Base-by-base conservation (phyloP, 2,113 vertebrate species). In the Colius striatus region DNA sequence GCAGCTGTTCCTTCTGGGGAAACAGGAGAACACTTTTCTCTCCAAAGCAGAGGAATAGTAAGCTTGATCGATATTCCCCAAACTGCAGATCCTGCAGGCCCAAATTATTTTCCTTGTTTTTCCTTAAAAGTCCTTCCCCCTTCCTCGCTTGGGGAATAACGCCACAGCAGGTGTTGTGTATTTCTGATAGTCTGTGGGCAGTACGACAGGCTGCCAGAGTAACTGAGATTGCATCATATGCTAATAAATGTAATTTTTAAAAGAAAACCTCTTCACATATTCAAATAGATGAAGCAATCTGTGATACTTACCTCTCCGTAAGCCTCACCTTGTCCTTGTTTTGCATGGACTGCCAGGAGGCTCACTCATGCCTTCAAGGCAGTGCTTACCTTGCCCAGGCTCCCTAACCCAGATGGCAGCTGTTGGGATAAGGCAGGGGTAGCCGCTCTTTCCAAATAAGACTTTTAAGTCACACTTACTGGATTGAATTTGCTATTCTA, bases 1-100 rank as follows among this genome's bases (percentile, higher is more conserved):
- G 4, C 94, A 95, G 95, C 84, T 96, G 96, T 88, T 94, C 63
- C 68, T 91, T 89, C 91, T 84, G 75, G 53, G 53, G 60, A 90
- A 90, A 95, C 30, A 75, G 85, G 51, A 63, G 26, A 60, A 83
- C 51, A 89, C 32, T 93, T 85, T 85, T 75, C 60, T 63, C 60
- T 89, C 48, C 61, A 60, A 79, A 94, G 73, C 57, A 91, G 87
- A 91, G 54, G 71, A 92, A 93, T 73, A 89, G 78, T 86, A 90
- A 84, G 63, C 34, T 77, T 70, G 89, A 96, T 12, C 91, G 87
- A 74, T 60, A 32, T 70, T 38, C 47, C 51, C 38, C 77, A 78
- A 88, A 95, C 25, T 79, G 84, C 77, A 82, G 67, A 93, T 63
- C 85, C 68, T 74, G 63, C 73, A 78, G 36, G 71, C 72, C 81